Conservation (phyloP, 2,797 vertebrate species). For the Anguilla obscura region DNA sequence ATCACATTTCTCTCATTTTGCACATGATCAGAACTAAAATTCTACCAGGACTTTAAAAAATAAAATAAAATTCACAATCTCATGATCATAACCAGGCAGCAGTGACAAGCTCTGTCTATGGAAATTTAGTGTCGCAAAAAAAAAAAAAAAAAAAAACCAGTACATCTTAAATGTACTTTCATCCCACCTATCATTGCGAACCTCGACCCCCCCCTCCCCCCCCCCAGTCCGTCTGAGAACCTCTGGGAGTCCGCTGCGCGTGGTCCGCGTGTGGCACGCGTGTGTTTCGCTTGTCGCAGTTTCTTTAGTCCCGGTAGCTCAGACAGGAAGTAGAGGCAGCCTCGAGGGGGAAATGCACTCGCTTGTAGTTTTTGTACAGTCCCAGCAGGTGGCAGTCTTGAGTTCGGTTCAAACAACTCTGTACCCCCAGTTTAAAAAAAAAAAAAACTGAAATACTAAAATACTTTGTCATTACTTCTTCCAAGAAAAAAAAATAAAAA, state of each 20-base stretch:
- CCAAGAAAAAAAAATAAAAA: conserved; percentile 7
- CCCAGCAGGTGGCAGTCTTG: background rate
- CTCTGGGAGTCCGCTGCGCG: background rate
- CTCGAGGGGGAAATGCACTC: background rate
- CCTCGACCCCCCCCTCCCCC: background rate
- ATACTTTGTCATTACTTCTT: conserved; percentile 14
- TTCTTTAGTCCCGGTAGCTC: no score
- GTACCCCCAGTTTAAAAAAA: no score
- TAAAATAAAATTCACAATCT: conserved; percentile 18
- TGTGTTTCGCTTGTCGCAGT: background rate
- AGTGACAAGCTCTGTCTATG: background rate
- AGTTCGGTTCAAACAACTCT: background rate
- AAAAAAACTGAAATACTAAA: background rate
- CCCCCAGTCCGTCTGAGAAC: no score
- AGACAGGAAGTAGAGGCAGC: background rate
- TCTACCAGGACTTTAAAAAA: conserved; percentile 24
- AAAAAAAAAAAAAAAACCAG: no score
- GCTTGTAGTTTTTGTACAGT: background rate
- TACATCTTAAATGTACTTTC: background rate
- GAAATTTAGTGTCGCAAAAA: background rate
- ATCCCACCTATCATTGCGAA: background rate
- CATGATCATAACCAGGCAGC: background rate
- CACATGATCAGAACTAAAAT: conserved; percentile 33
- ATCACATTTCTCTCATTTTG: conserved; percentile 25
- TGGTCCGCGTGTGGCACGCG: no score